Conservation (phyloP, 2,797 vertebrate genomes). For the Heterohyrax brucei region DNA sequence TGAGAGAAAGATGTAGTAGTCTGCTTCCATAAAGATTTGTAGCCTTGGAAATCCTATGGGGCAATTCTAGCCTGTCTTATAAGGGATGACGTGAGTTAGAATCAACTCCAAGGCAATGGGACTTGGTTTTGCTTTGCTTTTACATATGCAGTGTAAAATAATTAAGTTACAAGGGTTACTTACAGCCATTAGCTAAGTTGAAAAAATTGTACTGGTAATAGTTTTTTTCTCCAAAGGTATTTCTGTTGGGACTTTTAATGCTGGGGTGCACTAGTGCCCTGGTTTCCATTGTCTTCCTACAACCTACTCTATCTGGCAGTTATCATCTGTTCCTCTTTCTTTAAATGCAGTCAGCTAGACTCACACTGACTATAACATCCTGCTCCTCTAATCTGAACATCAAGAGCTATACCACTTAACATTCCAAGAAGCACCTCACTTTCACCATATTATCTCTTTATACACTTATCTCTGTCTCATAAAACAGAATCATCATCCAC, state of each 20-base stretch:
- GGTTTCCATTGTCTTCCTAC: not conserved
- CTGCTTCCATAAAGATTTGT: too few species aligned
- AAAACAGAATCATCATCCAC: not conserved
- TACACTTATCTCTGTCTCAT: not conserved
- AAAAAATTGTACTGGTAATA: not conserved
- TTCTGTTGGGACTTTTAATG: not conserved
- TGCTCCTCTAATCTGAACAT: not conserved
- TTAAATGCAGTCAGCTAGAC: not conserved
- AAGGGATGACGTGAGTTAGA: too few species aligned
- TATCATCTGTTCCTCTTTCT: not conserved
- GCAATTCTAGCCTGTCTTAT: too few species aligned
- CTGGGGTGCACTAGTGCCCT: not conserved
- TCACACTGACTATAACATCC: not conserved
- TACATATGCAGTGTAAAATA: not conserved
- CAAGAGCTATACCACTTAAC: not conserved
- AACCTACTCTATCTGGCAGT: too few species aligned
- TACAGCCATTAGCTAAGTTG: not conserved
- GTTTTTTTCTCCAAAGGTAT: slow-evolving; percentile 33
- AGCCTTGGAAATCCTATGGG: too few species aligned
- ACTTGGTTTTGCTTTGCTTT: too few species aligned
- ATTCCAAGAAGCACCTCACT: not conserved
- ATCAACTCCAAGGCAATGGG: too few species aligned
- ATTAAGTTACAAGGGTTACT: not conserved
- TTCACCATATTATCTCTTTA: not conserved
- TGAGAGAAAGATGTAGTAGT: too few species aligned